Evolutionary conservation across 1,140 invertebrate genomes (phyloP).

Genomic region (Battus philenor): DNA sequence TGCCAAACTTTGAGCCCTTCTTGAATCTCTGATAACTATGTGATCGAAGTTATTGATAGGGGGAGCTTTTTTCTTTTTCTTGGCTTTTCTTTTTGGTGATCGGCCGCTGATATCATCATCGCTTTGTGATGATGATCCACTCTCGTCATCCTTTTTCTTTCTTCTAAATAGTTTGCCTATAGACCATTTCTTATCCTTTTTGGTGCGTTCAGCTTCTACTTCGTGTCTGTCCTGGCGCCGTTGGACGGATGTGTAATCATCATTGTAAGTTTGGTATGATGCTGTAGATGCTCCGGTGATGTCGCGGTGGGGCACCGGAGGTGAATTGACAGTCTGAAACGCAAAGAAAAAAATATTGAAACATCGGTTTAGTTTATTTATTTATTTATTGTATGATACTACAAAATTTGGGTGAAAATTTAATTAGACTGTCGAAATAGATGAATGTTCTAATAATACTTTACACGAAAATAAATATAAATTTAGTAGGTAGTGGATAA

Average conservation of each 20-base stretch:
- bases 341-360: neutral
- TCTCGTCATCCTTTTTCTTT: conserved; percentile 79
- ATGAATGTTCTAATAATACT: neutral
- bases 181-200: conserved; percentile 83
- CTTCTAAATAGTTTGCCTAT: conserved; percentile 82
- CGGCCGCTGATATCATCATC: conserved; percentile 75
- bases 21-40: conserved; percentile 66
- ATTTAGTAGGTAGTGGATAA: neutral
- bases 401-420: too few species aligned
- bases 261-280: conserved; percentile 53
- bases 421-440: conserved; percentile 10
- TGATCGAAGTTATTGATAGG: conserved; percentile 74
- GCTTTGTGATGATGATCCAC: conserved; percentile 78
- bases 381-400: too few species aligned
- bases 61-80: conserved; percentile 62
- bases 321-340: conserved; percentile 71
- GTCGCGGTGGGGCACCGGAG: conserved; percentile 59
- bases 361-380: neutral
- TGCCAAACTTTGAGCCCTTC: conserved; percentile 68
- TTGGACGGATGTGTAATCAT: conserved; percentile 53
- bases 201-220: conserved; percentile 46
- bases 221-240: conserved; percentile 51
- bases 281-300: conserved; percentile 36
- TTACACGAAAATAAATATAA: conserved; percentile 2
- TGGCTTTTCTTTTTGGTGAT: conserved; percentile 68